phyloP scores from a whole-genome alignment of 2,797 vertebrate genomes.

The Heterohyrax brucei region DNA sequence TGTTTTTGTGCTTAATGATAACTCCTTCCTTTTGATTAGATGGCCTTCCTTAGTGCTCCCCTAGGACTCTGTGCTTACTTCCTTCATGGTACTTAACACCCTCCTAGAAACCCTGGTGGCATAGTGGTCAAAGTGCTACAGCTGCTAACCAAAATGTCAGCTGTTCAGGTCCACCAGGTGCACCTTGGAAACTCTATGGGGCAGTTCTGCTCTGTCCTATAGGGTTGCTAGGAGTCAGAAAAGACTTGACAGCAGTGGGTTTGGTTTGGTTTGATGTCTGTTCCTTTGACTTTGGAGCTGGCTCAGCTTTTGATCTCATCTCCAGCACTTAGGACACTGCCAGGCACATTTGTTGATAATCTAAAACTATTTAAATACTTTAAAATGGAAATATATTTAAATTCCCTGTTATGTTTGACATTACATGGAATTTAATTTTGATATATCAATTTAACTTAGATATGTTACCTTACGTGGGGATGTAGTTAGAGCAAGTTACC shows the following conservation, averaged over 20 bases:
- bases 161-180: too few species aligned
- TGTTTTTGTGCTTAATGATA: background rate
- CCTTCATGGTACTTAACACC: too few species aligned
- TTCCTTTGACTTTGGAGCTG: background rate
- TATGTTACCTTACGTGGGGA: background rate
- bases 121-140: too few species aligned
- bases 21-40: background rate
- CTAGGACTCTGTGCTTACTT: rapidly evolving
- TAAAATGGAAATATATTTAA: slow-evolving; percentile 39
- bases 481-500: background rate
- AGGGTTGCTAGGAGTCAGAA: too few species aligned
- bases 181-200: too few species aligned
- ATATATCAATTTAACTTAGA: background rate
- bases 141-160: too few species aligned
- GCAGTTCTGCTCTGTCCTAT: too few species aligned
- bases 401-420: background rate
- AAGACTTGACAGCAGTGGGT: too few species aligned
- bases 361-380: slow-evolving; percentile 5
- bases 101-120: background rate
- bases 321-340: background rate
- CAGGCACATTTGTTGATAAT: background rate
- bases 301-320: background rate
- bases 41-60: background rate
- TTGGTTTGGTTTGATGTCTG: background rate
- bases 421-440: background rate